These are phyloP conservation scores for Eptesicus fuscus DNA, from an alignment of 2,113 vertebrate species.

Conservation along the genomic window DNA sequence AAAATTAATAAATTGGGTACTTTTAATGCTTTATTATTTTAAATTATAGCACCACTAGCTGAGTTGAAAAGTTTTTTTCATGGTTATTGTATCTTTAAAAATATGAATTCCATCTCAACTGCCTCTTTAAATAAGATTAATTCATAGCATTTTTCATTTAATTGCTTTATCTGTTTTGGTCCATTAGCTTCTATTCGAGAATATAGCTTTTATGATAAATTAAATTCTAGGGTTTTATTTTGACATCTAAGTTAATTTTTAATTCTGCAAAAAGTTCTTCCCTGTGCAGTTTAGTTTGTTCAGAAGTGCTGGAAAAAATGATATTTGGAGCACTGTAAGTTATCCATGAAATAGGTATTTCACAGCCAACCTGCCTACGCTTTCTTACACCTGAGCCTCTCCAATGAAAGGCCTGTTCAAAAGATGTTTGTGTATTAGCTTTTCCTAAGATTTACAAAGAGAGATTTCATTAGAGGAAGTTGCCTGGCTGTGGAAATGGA, in stretches of 20 bases:
- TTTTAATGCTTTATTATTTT: conserved; percentile 67
- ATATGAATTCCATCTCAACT: conserved; percentile 68
- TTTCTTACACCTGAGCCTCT: neutral
- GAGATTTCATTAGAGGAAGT: neutral
- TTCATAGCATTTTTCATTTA: conserved; percentile 73
- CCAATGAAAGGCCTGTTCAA: neutral
- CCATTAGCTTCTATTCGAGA: conserved; percentile 75
- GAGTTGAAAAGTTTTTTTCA: neutral
- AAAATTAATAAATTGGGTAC: conserved; percentile 61
- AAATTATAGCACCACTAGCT: conserved; percentile 63
- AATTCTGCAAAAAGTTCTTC: conserved; percentile 67
- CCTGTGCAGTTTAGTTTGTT: conserved; percentile 59
- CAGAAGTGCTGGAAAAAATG: conserved; percentile 17
- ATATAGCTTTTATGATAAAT: conserved; percentile 76
- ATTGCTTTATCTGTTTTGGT: conserved; percentile 79
- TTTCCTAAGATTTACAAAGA: neutral
- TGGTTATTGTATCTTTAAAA: conserved; percentile 70
- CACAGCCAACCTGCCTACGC: neutral
- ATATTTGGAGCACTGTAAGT: conserved; percentile 29
- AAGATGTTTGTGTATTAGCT: neutral
- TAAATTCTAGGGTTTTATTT: conserved; percentile 73
- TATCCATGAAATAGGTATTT: conserved; percentile 33
- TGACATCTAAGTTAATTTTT: conserved; percentile 78
- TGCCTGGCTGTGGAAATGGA: neutral
- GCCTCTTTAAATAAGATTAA: conserved; percentile 78